A percentile compares a stretch with the other conserved stretches of the same genome.
These are phyloP conservation scores for Boloria selene DNA, from an alignment of 2,888 invertebrate species.

Conservation along the genomic window DNA sequence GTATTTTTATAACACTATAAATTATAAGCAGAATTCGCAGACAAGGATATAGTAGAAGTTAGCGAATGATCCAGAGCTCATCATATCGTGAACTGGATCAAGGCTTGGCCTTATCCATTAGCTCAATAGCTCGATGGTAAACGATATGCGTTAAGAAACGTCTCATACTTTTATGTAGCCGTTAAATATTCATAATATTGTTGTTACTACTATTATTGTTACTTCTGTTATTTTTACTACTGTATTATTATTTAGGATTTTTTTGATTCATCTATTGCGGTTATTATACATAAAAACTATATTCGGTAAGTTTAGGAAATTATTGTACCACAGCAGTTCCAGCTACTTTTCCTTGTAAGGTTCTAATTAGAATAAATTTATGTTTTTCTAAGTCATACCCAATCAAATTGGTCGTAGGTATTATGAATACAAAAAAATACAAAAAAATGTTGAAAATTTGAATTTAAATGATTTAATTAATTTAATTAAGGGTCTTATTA, in stretches of 20 bases:
- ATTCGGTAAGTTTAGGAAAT: no score
- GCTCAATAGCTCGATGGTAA: slow-evolving; percentile 50
- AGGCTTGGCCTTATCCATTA: slow-evolving; percentile 70
- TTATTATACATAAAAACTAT: no score
- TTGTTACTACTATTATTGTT: no score
- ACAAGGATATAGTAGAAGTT: slow-evolving; percentile 49
- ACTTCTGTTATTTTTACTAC: no score
- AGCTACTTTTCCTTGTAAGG: no score
- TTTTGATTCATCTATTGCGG: no score
- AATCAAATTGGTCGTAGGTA: background rate
- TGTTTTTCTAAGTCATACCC: no score
- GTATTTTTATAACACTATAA: slow-evolving; percentile 1
- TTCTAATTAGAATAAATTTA: no score
- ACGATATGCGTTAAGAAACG: slow-evolving; percentile 24
- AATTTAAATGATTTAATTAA: slow-evolving; percentile 8
- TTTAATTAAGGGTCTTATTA: slow-evolving; percentile 45
- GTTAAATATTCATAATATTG: background rate
- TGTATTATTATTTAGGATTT: no score
- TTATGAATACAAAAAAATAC: no score
- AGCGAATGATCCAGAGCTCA: slow-evolving; percentile 53
- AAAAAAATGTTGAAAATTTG: background rate
- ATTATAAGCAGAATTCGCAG: slow-evolving; percentile 17
- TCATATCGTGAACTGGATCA: slow-evolving; percentile 63
- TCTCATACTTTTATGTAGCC: background rate
- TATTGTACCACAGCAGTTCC: no score